phyloP scores from a whole-genome alignment of 2,888 invertebrate genomes.

The Rotaria macrura region DNA sequence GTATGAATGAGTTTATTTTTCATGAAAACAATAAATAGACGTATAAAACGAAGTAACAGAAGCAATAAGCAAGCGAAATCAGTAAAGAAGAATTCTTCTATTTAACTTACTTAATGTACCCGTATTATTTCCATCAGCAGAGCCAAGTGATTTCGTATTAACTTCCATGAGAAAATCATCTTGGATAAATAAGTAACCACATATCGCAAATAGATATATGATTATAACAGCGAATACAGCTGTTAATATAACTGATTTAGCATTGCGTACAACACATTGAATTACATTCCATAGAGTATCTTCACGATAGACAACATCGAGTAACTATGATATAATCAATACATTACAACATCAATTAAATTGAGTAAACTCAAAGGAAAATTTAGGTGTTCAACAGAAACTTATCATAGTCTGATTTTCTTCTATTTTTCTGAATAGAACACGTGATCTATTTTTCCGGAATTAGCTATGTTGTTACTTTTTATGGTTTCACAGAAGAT shows the following conservation, averaged over 20 bases:
- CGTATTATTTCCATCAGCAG: background rate
- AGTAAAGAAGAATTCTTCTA: background rate
- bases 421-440: too few species aligned
- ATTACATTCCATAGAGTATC: constrained; percentile 97
- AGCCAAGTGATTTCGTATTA: constrained; percentile 51
- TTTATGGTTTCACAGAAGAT: too few species aligned
- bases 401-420: too few species aligned
- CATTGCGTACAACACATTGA: constrained; percentile 93
- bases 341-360: constrained; percentile 13
- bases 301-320: constrained; percentile 95
- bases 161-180: constrained; percentile 87
- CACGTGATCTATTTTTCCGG: too few species aligned
- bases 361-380: too few species aligned
- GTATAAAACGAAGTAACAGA: background rate
- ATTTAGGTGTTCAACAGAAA: too few species aligned
- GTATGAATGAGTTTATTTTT: too few species aligned
- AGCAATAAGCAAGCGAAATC: background rate
- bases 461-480: too few species aligned
- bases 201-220: constrained; percentile 92
- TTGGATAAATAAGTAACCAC: constrained; percentile 94
- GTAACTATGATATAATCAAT: constrained; percentile 59
- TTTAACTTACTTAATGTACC: background rate
- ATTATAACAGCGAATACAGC: constrained; percentile 89
- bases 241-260: constrained; percentile 90
- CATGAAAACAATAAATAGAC: background rate